Base-by-base conservation (phyloP, 2,113 vertebrate species). In the Propithecus coquereli region DNA sequence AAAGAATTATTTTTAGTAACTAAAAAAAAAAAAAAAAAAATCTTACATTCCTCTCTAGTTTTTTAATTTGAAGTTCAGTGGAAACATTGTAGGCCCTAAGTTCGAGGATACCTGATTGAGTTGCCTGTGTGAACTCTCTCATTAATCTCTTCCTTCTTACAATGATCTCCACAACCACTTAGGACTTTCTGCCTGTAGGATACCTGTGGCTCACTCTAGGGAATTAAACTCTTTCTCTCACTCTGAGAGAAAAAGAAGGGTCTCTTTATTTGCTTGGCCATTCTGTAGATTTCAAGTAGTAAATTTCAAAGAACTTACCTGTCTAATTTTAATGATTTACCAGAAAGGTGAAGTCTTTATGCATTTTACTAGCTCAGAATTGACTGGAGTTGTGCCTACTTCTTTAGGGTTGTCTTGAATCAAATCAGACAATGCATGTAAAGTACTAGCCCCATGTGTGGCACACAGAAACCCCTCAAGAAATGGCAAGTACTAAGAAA, bases 1-100 rank as follows among this genome's bases (percentile, higher is more conserved):
- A 73, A 95, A 73, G 23, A 70, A 47, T 88, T 95, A 66, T 93
- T 94, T 96, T 92, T 94, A 81, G 66, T 89, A 76, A 43, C 74
- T 87, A 61, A n/a, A 89, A 71, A 45, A 74, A 71, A 37, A 71
- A 37, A 43, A 43, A 43, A 37, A 47, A 91, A 76, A 30, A 40
- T 23, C 34, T 63, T 63, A 86, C 54, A 87, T 97, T 93, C 84
- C 30, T 77, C 40, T 95, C 52, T 6, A 43, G 18, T 84, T 87
- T 93, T 89, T 37, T 63, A 82, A 86, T 89, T 88, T 82, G 71
- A 52, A 54, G 27, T 63, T 74, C 13, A 32, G 20, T 90, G 84
- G 45, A 76, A 61, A 52, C n/a, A 30, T 54, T 22, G 8, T n/a
- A 3, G 22, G n/a, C n/a, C 84, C 37, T 23, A 11, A 80, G 52